Base-by-base conservation (phyloP, 2,888 invertebrate genomes). In the Quadroppia sp. region DNA sequence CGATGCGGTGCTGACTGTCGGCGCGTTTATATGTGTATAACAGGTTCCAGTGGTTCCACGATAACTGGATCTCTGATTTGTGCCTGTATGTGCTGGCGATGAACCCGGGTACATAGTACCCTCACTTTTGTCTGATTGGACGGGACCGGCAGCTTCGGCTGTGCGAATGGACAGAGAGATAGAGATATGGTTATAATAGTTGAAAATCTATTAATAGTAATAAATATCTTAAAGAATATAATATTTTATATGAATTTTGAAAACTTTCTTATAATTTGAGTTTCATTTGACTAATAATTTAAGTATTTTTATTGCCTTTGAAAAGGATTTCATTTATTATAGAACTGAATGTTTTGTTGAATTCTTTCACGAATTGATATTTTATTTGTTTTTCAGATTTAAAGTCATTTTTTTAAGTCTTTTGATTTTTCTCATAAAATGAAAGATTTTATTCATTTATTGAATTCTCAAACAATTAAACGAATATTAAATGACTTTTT, bases 61-160 rank as follows among this genome's bases (percentile, higher is more conserved):
- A 71, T 74, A 74, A 61, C 42, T 71, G 20, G 11, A 1, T 25
- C 42, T 50, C 13, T 11, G 32, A 17, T 3, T 32, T 30, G 36
- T 70, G 28, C 59, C 71, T 71, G 53, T 25, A 3, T 71, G 56
- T 71, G 56, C 48, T 23, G 53, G 67, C 30, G 74, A 74, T 61
- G 71, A 28, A n/a, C 45, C 25, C 4, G 36, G 48, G 74, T 71
- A 74, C 74, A 74, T 74, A 71, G 30, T 53, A 20, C 71, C 74
- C 71, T 74, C 74, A 59, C 59, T 74, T 48, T 76, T 74, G 50
- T 77, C 77, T 36, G 13, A 15, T 71, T 77, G 75, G 42, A 77
- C 61, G 36, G 76, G 75, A 40, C 75, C 77, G n/a, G 76, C 72
- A 32, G 76, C 75, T 74, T 77, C 77, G 45, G 77, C 77, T 77